Base-by-base conservation (phyloP, 2,888 invertebrate species). In the Acanthosepion esculentum region DNA sequence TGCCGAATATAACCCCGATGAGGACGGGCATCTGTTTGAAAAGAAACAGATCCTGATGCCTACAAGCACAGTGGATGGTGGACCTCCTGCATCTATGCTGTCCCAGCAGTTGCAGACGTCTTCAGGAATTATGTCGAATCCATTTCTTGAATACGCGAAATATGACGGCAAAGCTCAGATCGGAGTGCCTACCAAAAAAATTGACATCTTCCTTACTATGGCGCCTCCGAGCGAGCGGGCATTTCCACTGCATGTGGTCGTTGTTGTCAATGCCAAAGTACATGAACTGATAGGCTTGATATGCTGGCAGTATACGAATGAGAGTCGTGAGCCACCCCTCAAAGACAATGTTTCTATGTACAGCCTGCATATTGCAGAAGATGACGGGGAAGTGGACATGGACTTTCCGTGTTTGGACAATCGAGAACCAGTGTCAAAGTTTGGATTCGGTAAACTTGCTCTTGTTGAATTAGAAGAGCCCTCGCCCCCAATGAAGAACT, bases 321-420 rank as follows among this genome's bases (percentile, higher is more conserved):
- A 98, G 95, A 97, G 96, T 78, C 96, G 99, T 97, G 98, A 99
- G 98, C 98, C 98, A 8, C 96, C 97, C 50, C 96, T 98, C 41
- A 97, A 97, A 97, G 98, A 98, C 95, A 97, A 98, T 95, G 97
- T 98, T 98, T 98, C 98, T 98, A 98, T 98, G 96, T 99, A 99
- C 97, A 99, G 99, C 94, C 98, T 99, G 94, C 99, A 98, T 97
- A 99, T 99, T 97, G 99, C 99, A 53, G 99, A 99, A 97, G 99
- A 99, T 97, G 99, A 99, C 97, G 99, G 99, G 2, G 99, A 99
- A 98, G 98, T 99, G 6, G 99, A 99, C 97, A 98, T 98, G 97
- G 99, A 99, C 96, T 99, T 99, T 97, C 99, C 99, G 0, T 98
- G 98, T 96, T 98, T 99, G 26, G 99, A 99, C 97, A 98, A 98